Conservation (phyloP, 2,113 vertebrate species). For the Emberiza fucata region DNA sequence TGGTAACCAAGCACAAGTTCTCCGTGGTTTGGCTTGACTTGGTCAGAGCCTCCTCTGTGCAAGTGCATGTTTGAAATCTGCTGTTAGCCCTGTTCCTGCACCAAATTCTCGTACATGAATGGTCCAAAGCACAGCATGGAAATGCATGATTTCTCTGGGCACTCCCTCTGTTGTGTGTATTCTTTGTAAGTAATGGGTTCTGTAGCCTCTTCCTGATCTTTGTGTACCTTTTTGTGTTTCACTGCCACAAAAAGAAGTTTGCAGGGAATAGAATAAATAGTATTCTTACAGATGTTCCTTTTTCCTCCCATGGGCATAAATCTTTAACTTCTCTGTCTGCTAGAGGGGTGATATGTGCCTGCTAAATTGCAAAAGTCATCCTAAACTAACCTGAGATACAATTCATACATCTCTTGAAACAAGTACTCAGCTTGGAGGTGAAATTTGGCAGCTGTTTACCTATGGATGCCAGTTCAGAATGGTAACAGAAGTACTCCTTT, state of each 20-base stretch:
- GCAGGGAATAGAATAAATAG: background rate
- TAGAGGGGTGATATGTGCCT: background rate
- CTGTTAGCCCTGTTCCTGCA: background rate
- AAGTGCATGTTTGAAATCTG: background rate
- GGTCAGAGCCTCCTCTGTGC: background rate
- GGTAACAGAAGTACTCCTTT: background rate
- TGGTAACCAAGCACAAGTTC: fast-evolving
- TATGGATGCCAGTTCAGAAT: background rate
- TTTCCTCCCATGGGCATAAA: background rate
- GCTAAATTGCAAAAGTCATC: background rate
- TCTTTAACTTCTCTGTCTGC: background rate
- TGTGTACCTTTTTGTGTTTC: background rate
- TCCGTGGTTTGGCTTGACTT: background rate
- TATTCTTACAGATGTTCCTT: background rate
- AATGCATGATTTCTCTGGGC: background rate
- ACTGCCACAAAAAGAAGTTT: background rate
- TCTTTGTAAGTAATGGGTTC: background rate
- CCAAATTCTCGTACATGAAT: background rate
- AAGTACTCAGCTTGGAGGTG: background rate
- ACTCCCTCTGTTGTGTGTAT: background rate
- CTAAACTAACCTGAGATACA: background rate
- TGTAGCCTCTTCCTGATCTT: background rate
- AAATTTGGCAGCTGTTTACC: background rate
- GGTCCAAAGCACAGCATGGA: background rate
- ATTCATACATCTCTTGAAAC: background rate